These are phyloP conservation scores for Virgularia gustaviana DNA, from an alignment of 92 coral and sea anemone genomes.

Conservation along the genomic window DNA sequence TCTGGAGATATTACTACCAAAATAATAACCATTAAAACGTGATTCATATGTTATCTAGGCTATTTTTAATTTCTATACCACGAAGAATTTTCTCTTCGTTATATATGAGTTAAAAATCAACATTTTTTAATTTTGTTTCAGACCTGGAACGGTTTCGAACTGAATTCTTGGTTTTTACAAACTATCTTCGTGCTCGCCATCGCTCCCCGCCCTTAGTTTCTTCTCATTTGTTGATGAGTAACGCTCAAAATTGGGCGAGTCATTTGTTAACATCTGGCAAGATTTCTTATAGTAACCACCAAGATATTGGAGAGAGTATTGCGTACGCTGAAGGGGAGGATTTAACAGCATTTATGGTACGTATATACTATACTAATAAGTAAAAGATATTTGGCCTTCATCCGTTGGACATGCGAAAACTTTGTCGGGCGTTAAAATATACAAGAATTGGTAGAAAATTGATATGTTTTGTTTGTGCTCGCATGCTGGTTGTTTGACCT, in stretches of 20 bases:
- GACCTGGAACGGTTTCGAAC: slow-evolving; percentile 87
- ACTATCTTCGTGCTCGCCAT: slow-evolving; percentile 94
- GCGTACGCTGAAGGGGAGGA: slow-evolving; percentile 81
- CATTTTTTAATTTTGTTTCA: slow-evolving; percentile 13
- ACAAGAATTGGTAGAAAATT: too few relatives aligned
- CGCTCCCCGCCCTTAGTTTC: slow-evolving; percentile 75
- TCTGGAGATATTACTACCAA: not conserved
- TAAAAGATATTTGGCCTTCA: too few relatives aligned
- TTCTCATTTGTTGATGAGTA: slow-evolving; percentile 77
- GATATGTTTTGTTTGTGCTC: too few relatives aligned
- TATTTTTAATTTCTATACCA: not conserved
- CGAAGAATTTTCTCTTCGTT: not conserved
- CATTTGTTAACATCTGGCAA: slow-evolving; percentile 71
- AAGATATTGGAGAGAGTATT: slow-evolving; percentile 83
- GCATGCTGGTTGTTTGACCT: too few relatives aligned
- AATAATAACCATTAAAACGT: not conserved
- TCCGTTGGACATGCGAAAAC: too few relatives aligned
- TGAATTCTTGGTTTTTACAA: slow-evolving; percentile 84
- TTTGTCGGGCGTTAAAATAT: too few relatives aligned
- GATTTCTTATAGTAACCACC: slow-evolving; percentile 76
- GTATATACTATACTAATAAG: too few relatives aligned
- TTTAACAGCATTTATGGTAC: slow-evolving; percentile 66
- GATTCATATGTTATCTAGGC: too few relatives aligned
- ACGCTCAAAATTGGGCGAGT: slow-evolving; percentile 95
- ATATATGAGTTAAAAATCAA: not conserved